Conservation (phyloP, 2,888 invertebrate genomes). For the Ypsolopha scabrella region DNA sequence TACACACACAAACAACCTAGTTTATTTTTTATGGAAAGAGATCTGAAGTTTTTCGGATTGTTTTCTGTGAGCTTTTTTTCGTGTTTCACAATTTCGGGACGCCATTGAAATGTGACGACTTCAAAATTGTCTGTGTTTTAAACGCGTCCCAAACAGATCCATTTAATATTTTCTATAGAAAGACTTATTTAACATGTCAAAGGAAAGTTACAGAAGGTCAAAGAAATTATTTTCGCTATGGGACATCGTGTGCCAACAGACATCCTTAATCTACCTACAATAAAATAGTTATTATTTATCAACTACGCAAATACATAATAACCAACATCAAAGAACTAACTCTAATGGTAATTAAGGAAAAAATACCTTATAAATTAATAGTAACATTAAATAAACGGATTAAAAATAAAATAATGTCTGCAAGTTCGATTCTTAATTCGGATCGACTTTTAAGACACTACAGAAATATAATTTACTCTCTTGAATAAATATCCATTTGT, state of each 20-base stretch:
- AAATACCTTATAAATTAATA: conserved; percentile 58
- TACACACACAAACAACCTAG: conserved; percentile 53
- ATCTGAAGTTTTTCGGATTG: conserved; percentile 21
- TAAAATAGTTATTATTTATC: conserved; percentile 7
- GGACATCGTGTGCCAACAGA: conserved; percentile 3
- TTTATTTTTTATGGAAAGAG: conserved; percentile 30
- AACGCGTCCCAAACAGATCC: neutral
- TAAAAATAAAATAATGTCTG: conserved; percentile 19
- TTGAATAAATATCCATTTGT: conserved; percentile 30
- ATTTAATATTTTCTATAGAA: neutral
- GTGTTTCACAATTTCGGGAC: neutral
- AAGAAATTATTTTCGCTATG: neutral
- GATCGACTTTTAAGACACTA: neutral
- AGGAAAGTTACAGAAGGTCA: neutral
- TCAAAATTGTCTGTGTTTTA: too few relatives aligned
- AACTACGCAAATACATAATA: conserved; percentile 42
- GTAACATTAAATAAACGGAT: conserved; percentile 60
- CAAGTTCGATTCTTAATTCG: neutral
- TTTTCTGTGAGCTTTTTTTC: neutral
- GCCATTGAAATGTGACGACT: neutral
- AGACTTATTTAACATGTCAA: neutral
- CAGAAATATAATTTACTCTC: conserved; percentile 35
- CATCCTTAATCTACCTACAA: conserved; percentile 4
- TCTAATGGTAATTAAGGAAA: conserved; percentile 55
- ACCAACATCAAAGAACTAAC: conserved; percentile 50